Evolutionary conservation across 2,113 vertebrate genomes (phyloP).

Genomic region (Daubentonia madagascariensis): DNA sequence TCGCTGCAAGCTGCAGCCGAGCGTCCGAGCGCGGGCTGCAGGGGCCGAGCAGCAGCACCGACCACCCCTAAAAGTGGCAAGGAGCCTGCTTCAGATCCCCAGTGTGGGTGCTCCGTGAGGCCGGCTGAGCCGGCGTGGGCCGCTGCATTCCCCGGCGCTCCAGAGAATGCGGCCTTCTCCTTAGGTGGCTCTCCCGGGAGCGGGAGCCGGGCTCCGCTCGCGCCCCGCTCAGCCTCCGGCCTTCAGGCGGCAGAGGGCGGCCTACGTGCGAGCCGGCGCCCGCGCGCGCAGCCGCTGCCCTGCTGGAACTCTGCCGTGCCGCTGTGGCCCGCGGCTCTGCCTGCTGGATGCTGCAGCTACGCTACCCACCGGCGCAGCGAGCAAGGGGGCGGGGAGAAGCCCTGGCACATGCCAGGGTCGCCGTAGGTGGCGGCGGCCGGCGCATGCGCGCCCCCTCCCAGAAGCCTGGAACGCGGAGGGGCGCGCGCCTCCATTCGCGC

Average conservation of each 20-base stretch:
- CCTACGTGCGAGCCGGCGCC: background rate
- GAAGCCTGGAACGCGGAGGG: conserved; percentile 32
- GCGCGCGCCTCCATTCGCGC: conserved; percentile 43
- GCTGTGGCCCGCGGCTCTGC: background rate
- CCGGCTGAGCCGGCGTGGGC: background rate
- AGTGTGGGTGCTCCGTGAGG: background rate
- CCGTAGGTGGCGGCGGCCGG: conserved; percentile 54
- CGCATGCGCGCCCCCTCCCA: conserved; percentile 67
- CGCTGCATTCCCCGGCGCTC: background rate
- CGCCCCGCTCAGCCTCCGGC: background rate
- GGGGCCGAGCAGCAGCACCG: background rate
- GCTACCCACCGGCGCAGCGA: background rate
- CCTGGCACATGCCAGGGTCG: conserved; percentile 66
- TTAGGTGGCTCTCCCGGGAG: background rate
- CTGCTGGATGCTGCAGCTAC: conserved; percentile 43
- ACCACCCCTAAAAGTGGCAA: background rate
- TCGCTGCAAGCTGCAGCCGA: background rate
- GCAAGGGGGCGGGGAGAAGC: conserved; percentile 53
- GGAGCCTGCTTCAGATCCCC: background rate
- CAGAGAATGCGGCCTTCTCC: background rate
- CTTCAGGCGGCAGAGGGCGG: conserved; percentile 62
- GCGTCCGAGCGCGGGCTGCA: background rate
- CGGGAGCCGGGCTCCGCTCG: background rate
- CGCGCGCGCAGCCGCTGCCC: background rate
- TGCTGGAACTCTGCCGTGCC: background rate